These are phyloP conservation scores for Dipus sagitta DNA, from an alignment of 2,797 vertebrate genomes.

Conservation along the genomic window DNA sequence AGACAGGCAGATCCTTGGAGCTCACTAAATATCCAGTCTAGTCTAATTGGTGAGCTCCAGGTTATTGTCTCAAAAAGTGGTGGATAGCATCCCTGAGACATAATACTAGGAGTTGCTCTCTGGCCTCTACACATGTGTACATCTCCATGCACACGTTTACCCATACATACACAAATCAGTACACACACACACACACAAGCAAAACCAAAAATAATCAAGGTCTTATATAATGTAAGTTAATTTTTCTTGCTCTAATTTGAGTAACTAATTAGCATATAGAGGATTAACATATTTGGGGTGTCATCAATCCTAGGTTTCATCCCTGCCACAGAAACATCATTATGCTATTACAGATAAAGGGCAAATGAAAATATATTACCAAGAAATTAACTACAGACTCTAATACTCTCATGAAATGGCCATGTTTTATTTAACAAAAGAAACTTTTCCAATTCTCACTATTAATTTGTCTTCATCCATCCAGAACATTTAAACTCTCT, in stretches of 20 bases:
- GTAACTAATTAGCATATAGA: constrained; percentile 62
- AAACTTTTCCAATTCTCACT: constrained; percentile 68
- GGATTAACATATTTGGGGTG: constrained; percentile 49
- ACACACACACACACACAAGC: too few relatives aligned
- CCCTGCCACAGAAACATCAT: constrained; percentile 66
- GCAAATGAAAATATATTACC: constrained; percentile 73
- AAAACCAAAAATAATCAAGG: too few relatives aligned
- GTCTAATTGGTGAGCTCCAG: too few relatives aligned
- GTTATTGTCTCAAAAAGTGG: too few relatives aligned
- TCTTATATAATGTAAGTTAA: constrained; percentile 55
- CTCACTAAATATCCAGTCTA: too few relatives aligned
- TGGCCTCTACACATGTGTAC: too few relatives aligned
- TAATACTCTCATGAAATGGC: constrained; percentile 43
- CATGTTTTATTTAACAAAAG: constrained; percentile 75
- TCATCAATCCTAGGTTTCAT: constrained; percentile 64
- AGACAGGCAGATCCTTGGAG: too few relatives aligned
- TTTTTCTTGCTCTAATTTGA: constrained; percentile 64
- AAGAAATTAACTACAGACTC: constrained; percentile 59
- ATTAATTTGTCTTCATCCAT: constrained; percentile 74
- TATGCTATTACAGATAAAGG: constrained; percentile 53
- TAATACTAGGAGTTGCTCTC: too few relatives aligned
- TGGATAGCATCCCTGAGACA: too few relatives aligned
- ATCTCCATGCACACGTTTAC: too few relatives aligned
- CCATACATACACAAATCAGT: too few relatives aligned
- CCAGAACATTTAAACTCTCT: constrained; percentile 70